Evolutionary conservation across 2,797 vertebrate species (phyloP).

Genomic region (Rhinogobio ventralis): DNA sequence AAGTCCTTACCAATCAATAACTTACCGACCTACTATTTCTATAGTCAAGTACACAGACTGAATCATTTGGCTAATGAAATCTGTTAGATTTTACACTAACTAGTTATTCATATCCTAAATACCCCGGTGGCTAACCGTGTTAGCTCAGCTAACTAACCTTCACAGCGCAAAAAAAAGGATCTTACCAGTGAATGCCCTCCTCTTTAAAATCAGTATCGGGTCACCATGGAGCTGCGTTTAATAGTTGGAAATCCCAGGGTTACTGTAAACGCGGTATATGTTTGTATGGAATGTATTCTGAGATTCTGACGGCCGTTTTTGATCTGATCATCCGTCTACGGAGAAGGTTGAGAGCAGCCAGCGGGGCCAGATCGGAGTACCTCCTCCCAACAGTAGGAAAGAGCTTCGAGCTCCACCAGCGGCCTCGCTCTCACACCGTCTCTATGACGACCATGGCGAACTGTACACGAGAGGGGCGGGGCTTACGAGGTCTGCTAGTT

Average conservation of each 20-base stretch:
- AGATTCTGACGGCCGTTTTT: background rate
- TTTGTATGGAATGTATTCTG: background rate
- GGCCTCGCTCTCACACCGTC: constrained; percentile 77
- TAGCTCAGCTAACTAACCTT: constrained; percentile 49
- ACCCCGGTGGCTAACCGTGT: constrained; percentile 26
- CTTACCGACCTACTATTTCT: background rate
- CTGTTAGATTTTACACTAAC: background rate
- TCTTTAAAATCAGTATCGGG: constrained; percentile 37
- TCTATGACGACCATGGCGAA: constrained; percentile 74
- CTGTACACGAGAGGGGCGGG: constrained; percentile 9
- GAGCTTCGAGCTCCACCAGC: constrained; percentile 69
- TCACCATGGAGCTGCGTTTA: constrained; percentile 44
- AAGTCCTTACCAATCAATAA: background rate
- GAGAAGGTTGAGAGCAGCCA: constrained; percentile 7
- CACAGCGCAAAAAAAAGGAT: constrained; percentile 5
- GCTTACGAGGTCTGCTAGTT: constrained; percentile 16
- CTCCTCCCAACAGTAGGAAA: constrained; percentile 64
- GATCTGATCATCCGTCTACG: constrained; percentile 26
- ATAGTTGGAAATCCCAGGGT: background rate
- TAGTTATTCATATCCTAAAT: background rate
- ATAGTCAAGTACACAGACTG: background rate
- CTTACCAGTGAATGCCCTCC: constrained; percentile 54
- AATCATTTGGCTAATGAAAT: background rate
- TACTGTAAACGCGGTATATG: background rate
- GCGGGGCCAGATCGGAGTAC: constrained; percentile 23